Conservation (phyloP, 2,888 invertebrate species). For the Drosophila emarginata region DNA sequence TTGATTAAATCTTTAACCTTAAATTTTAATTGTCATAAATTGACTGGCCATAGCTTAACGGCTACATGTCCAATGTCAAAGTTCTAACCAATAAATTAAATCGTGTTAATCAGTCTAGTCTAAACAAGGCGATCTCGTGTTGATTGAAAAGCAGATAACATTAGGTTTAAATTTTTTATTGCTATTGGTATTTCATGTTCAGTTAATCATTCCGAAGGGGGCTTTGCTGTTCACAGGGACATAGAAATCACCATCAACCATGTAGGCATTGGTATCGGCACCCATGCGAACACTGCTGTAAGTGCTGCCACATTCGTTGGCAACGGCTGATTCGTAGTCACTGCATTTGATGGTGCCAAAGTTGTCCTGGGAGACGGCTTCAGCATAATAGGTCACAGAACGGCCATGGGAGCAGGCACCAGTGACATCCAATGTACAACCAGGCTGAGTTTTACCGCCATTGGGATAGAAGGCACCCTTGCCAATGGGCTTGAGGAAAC, state of each 20-base stretch:
- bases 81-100: too few species aligned
- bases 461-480: conserved; percentile 84
- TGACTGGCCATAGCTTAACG: background rate
- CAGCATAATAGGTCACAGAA: conserved; percentile 82
- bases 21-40: background rate
- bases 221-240: conserved; percentile 75
- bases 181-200: conserved; percentile 30
- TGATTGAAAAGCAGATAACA: too few species aligned
- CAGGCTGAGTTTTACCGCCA: conserved; percentile 84
- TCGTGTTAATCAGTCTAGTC: too few species aligned
- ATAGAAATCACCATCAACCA: conserved; percentile 78
- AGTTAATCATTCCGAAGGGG: conserved; percentile 75
- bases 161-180: background rate
- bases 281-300: conserved; percentile 76
- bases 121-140: too few species aligned
- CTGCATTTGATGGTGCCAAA: conserved; percentile 77
- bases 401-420: conserved; percentile 83
- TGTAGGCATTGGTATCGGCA: conserved; percentile 69
- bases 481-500: conserved; percentile 80
- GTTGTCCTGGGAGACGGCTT: conserved; percentile 79
- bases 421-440: conserved; percentile 82
- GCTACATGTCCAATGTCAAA: too few species aligned
- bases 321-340: conserved; percentile 61
- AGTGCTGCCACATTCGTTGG: conserved; percentile 62
- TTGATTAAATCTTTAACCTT: background rate